Base-by-base conservation (phyloP, 2,797 vertebrate genomes). In the Anas bernieri region DNA sequence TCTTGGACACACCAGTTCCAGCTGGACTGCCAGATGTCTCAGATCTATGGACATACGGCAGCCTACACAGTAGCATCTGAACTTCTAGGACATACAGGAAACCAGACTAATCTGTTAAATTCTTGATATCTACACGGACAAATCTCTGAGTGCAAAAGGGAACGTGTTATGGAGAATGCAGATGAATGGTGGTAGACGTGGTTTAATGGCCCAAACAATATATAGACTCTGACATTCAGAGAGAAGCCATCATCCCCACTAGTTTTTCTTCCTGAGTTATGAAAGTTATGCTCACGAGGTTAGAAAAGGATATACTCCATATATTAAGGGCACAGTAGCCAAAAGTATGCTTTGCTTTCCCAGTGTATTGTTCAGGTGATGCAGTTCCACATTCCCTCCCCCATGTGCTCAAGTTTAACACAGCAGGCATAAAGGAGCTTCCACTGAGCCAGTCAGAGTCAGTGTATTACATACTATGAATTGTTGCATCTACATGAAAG, bases 21-120 rank as follows among this genome's bases (percentile, higher is more conserved):
- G 95, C 86, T 96, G 95, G 86, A 69, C 70, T 50, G 81, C 93
- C 95, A 96, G 90, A 95, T 91, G 93, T 86, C 70, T 76, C 67
- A 94, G 93, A 67, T 92, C 90, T 90, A 92, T 21, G 45, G 81
- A 79, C 94, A 92, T 94, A 94, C 54, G 90, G 90, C 94, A 82
- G 50, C 28, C 86, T 86, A 79, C 83, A 86, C 2, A 0, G 95
- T 82, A 94, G 92, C 63, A 73, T 58, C 92, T 58, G 59, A 84
- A 93, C 83, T 93, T 94, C 68, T 70, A 86, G 77, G 74, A 70
- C 68, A 90, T 63, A 68, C 80, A 82, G 52, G 81, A 94, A 95
- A 73, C 74, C 80, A 82, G 63, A 63, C 18, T 84, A 95, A 94
- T 73, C 88, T 88, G 41, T 86, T 90, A 94, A 91, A 92, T 59